Evolutionary conservation across 2,888 invertebrate genomes (phyloP).

Genomic region (Acrobasis repandana): DNA sequence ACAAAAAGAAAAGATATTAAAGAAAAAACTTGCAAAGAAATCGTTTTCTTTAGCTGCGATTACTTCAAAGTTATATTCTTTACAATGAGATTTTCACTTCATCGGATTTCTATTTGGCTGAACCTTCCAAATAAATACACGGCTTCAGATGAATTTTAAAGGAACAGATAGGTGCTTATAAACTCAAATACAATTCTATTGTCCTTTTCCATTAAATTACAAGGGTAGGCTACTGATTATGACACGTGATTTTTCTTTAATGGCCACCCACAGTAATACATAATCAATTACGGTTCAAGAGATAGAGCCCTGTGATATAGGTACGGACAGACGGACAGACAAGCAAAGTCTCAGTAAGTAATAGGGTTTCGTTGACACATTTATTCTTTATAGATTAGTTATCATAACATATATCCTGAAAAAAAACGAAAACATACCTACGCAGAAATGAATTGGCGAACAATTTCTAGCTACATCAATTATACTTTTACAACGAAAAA

Average conservation of each 20-base stretch:
- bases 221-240: neutral
- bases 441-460: too few relatives aligned
- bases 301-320: too few relatives aligned
- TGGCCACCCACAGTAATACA: too few relatives aligned
- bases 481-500: too few relatives aligned
- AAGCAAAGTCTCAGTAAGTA: too few relatives aligned
- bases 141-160: conserved; percentile 6
- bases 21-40: conserved; percentile 7
- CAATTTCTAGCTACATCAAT: too few relatives aligned
- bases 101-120: conserved; percentile 20
- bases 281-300: too few relatives aligned
- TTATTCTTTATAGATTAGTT: too few relatives aligned
- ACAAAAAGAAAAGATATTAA: neutral
- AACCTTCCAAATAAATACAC: neutral
- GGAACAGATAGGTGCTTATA: neutral
- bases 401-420: too few relatives aligned
- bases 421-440: too few relatives aligned
- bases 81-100: conserved; percentile 20
- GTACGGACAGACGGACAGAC: too few relatives aligned
- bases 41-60: conserved; percentile 5
- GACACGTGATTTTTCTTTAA: neutral
- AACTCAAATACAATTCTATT: neutral
- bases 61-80: conserved; percentile 16
- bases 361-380: too few relatives aligned
- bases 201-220: neutral